Conservation (phyloP, 2,888 invertebrate species). For the Tinea semifulvella region DNA sequence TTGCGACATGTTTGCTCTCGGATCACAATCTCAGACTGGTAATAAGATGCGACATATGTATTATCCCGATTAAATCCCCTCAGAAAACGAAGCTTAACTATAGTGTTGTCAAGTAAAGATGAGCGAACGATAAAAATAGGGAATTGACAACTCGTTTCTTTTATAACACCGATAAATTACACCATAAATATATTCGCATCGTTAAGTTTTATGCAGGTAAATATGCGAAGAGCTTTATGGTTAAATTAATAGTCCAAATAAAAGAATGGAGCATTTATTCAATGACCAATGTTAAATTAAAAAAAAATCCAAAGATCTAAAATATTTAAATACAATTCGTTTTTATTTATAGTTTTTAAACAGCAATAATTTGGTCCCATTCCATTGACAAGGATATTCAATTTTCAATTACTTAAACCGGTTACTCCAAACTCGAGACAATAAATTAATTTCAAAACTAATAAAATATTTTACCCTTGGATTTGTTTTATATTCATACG, state of each 20-base stretch:
- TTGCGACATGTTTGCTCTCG: slow-evolving; percentile 49
- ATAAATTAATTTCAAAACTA: not conserved
- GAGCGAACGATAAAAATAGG: slow-evolving; percentile 1
- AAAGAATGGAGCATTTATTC: slow-evolving; percentile 1
- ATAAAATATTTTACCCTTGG: slow-evolving; percentile 1
- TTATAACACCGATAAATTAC: slow-evolving; percentile 8
- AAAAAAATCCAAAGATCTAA: not conserved
- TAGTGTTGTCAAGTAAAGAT: slow-evolving; percentile 36
- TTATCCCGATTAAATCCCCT: slow-evolving; percentile 59
- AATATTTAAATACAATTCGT: too few species aligned
- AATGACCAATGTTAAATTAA: not conserved
- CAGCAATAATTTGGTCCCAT: not conserved
- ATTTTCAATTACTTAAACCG: slow-evolving; percentile 10
- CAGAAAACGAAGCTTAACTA: slow-evolving; percentile 45
- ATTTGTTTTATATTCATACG: slow-evolving; percentile 7
- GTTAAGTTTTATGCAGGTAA: not conserved
- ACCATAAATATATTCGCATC: not conserved
- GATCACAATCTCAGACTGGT: slow-evolving; percentile 57
- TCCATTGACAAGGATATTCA: slow-evolving; percentile 8
- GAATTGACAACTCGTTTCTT: not conserved
- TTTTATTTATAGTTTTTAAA: slow-evolving; percentile 7
- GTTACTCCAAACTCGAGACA: not conserved
- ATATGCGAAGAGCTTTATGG: not conserved
- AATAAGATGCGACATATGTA: slow-evolving; percentile 64
- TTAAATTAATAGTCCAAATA: slow-evolving; percentile 5